Evolutionary conservation across 2,113 vertebrate genomes (phyloP).

Genomic region (Tenebrosternarchus preto): DNA sequence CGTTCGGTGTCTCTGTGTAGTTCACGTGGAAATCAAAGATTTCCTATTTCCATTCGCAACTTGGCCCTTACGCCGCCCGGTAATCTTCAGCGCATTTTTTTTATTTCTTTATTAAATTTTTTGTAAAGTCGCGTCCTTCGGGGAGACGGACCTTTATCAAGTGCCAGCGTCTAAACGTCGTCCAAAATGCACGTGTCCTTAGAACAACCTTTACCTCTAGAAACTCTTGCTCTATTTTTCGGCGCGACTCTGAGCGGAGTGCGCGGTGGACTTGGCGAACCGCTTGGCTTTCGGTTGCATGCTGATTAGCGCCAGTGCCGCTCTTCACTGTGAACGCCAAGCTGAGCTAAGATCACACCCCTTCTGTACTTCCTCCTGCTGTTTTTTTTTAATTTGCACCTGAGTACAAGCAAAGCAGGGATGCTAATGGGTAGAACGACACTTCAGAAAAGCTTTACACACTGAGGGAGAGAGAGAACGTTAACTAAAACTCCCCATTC

Average conservation of each 20-base stretch:
- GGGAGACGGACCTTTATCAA: background rate
- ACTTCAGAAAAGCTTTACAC: slow-evolving; percentile 15
- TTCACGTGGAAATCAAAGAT: background rate
- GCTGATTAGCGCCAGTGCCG: slow-evolving; percentile 32
- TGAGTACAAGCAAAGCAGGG: slow-evolving; percentile 20
- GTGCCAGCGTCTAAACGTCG: background rate
- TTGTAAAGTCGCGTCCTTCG: background rate
- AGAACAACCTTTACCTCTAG: slow-evolving; percentile 23
- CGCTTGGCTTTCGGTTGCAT: slow-evolving; percentile 4
- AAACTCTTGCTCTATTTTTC: background rate
- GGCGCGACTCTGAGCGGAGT: background rate
- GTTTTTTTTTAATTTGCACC: slow-evolving; percentile 53
- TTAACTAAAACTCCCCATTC: background rate
- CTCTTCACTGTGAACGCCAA: background rate
- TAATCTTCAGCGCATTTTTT: background rate
- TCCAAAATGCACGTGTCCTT: background rate
- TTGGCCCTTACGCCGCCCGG: background rate
- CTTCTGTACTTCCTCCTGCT: slow-evolving; percentile 27
- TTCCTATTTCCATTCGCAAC: background rate
- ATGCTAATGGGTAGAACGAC: slow-evolving; percentile 9
- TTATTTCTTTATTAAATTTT: background rate
- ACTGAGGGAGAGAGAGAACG: background rate
- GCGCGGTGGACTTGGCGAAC: background rate
- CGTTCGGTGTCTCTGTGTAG: background rate
- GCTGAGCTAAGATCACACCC: slow-evolving; percentile 15